Evolutionary conservation across 37 sponge, comb jelly and placozoan genomes (phyloP).

Genomic region (Aplysina aerophoba): DNA sequence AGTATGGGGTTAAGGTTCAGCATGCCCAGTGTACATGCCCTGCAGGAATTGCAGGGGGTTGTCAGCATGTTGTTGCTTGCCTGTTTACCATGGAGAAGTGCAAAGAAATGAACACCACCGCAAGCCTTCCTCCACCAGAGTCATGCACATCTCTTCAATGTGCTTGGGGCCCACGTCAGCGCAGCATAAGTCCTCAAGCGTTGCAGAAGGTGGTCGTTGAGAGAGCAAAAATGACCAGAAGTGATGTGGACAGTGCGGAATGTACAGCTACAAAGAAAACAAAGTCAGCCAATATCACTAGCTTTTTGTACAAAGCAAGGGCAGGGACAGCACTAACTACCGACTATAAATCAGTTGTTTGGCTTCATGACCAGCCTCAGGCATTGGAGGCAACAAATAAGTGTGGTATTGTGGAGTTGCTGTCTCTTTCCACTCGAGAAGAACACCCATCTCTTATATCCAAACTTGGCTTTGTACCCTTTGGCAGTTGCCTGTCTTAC

Average conservation of each 20-base stretch:
- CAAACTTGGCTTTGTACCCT: slow-evolving; percentile 3
- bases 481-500: neutral
- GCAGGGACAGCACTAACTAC: neutral
- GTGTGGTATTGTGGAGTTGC: neutral
- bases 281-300: neutral
- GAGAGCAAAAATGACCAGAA: neutral
- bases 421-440: neutral
- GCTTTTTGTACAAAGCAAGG: neutral
- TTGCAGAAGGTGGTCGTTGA: slow-evolving; percentile 4
- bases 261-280: neutral
- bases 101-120: neutral
- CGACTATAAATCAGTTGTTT: neutral
- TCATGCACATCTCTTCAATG: slow-evolving; percentile 11
- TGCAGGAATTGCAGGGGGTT: neutral
- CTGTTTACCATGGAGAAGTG: slow-evolving; percentile 8
- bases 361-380: slow-evolving; percentile 1
- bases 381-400: neutral
- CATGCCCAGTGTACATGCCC: neutral
- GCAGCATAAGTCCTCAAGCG: neutral
- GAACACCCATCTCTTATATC: neutral
- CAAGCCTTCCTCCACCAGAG: slow-evolving; percentile 4
- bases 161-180: slow-evolving; percentile 9
- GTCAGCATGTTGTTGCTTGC: neutral
- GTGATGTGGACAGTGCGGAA: neutral
- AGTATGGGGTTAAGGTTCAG: neutral